These are phyloP conservation scores for Polydrusus pterygomalis DNA, from an alignment of 2,888 invertebrate genomes.

Conservation along the genomic window DNA sequence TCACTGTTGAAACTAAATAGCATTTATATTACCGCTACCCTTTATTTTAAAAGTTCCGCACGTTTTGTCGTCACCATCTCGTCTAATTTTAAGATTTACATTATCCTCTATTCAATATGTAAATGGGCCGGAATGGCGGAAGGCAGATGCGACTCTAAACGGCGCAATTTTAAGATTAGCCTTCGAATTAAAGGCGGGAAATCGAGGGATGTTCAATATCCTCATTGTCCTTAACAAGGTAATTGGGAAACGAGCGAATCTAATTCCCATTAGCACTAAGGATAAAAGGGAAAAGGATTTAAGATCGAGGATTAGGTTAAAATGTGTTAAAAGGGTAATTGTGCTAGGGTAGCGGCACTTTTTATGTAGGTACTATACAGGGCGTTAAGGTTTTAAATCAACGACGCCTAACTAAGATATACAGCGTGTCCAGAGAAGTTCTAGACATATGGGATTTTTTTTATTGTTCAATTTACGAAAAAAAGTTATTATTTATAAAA, in stretches of 20 bases:
- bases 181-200: slow-evolving; percentile 47
- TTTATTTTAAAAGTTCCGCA: slow-evolving; percentile 17
- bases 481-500: too few species aligned
- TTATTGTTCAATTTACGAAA: too few species aligned
- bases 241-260: slow-evolving; percentile 46
- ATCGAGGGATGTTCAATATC: slow-evolving; percentile 53
- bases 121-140: slow-evolving; percentile 39
- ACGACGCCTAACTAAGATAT: too few species aligned
- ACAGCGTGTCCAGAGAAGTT: too few species aligned
- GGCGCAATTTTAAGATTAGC: slow-evolving; percentile 53
- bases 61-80: neutral
- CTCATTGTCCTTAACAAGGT: slow-evolving; percentile 57
- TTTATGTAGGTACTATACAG: neutral
- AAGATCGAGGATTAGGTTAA: slow-evolving; percentile 41
- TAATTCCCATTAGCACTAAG: slow-evolving; percentile 47
- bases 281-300: slow-evolving; percentile 50
- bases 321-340: slow-evolving; percentile 20
- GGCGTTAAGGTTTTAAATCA: too few species aligned
- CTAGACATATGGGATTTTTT: too few species aligned
- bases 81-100: slow-evolving; percentile 52
- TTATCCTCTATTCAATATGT: slow-evolving; percentile 52
- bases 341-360: neutral
- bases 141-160: slow-evolving; percentile 29
- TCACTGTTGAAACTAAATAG: too few species aligned
- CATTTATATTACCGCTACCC: neutral